Evolutionary conservation across 1,140 invertebrate genomes (phyloP).

Genomic region (Chelonus insularis): DNA sequence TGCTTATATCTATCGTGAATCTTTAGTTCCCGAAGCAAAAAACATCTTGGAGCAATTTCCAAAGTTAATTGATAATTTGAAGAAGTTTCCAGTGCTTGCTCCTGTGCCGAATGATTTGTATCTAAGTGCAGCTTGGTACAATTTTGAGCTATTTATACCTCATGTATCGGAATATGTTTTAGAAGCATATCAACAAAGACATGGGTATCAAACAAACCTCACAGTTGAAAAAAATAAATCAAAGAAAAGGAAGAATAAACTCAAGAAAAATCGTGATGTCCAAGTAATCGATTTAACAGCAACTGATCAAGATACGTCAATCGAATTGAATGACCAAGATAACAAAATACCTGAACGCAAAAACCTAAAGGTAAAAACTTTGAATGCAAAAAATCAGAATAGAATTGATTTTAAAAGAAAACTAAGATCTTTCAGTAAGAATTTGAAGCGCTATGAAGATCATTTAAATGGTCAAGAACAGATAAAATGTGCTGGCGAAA

Average conservation of each 20-base stretch:
- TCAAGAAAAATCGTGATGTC: not conserved
- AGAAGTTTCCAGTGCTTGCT: not conserved
- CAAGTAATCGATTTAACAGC: not conserved
- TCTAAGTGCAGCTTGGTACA: not conserved
- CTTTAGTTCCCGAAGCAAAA: not conserved
- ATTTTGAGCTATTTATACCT: constrained; percentile 13
- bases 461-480: too few relatives aligned
- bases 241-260: not conserved
- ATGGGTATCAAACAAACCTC: too few relatives aligned
- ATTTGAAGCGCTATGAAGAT: too few relatives aligned
- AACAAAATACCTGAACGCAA: too few relatives aligned
- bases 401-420: too few relatives aligned
- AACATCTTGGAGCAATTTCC: not conserved
- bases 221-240: not conserved
- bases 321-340: too few relatives aligned
- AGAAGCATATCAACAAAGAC: not conserved
- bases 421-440: too few relatives aligned
- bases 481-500: too few relatives aligned
- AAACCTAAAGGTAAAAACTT: too few relatives aligned
- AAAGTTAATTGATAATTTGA: not conserved
- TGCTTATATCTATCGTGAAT: not conserved
- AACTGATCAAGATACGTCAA: not conserved
- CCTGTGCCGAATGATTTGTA: not conserved
- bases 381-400: too few relatives aligned
- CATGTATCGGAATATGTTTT: not conserved